phyloP scores from a whole-genome alignment of 2,888 invertebrate genomes.

The Plusia festucae region DNA sequence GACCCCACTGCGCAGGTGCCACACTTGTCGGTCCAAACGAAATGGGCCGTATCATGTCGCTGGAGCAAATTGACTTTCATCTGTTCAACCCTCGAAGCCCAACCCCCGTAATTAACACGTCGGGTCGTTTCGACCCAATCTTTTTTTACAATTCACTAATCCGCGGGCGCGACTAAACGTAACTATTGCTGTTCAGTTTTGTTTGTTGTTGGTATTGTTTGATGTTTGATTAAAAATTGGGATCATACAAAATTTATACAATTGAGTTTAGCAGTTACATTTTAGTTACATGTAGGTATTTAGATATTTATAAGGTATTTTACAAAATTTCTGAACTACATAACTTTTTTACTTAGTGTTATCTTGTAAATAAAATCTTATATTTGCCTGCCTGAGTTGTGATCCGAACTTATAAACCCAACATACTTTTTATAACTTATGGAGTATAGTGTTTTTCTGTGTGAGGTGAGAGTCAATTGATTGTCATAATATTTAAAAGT shows the following conservation, averaged over 20 bases:
- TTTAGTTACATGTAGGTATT: background rate
- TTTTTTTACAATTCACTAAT: slow-evolving; percentile 88
- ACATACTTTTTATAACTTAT: no score
- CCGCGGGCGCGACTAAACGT: slow-evolving; percentile 86
- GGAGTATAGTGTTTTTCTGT: no score
- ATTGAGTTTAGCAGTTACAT: slow-evolving; percentile 32
- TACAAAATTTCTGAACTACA: no score
- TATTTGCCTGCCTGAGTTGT: no score
- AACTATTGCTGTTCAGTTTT: slow-evolving; percentile 76
- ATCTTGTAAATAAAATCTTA: no score
- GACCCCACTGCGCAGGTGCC: slow-evolving; percentile 86
- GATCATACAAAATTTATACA: slow-evolving; percentile 51
- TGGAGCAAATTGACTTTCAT: slow-evolving; percentile 91
- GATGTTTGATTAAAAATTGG: slow-evolving; percentile 64
- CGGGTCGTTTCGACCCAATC: slow-evolving; percentile 82
- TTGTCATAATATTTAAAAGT: no score
- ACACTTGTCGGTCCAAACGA: slow-evolving; percentile 88
- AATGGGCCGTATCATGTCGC: slow-evolving; percentile 91
- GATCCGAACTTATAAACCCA: no score
- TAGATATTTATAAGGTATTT: no score
- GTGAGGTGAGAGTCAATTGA: no score
- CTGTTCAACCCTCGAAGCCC: slow-evolving; percentile 84
- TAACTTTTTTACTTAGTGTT: no score
- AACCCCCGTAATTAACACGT: slow-evolving; percentile 90
- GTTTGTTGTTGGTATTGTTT: slow-evolving; percentile 67